A percentile compares a stretch with the other conserved stretches of the same genome.
Evolutionary conservation across 2,113 vertebrate species (phyloP).

Genomic region (Dolichotis patagonum): DNA sequence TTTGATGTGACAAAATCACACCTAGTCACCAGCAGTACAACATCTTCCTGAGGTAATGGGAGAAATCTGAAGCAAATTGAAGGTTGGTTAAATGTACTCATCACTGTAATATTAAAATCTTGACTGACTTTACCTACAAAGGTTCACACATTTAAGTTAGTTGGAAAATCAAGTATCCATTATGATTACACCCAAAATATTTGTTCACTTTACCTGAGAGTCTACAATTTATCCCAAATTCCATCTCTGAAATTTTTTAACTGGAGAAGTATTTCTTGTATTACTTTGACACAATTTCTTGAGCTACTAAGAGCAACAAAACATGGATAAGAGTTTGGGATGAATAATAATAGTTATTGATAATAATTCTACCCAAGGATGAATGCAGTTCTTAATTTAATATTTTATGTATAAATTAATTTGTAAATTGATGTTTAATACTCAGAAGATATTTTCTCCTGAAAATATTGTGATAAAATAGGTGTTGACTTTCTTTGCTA

Average conservation of each 20-base stretch:
- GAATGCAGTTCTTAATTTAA: neutral
- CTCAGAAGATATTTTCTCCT: slow-evolving; percentile 14
- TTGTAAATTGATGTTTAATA: slow-evolving; percentile 55
- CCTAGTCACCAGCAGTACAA: slow-evolving; percentile 85
- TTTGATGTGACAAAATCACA: slow-evolving; percentile 88
- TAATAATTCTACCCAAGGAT: neutral
- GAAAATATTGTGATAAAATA: neutral
- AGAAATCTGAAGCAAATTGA: slow-evolving; percentile 67
- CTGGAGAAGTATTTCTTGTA: neutral
- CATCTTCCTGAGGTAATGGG: slow-evolving; percentile 79
- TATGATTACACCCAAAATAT: slow-evolving; percentile 58
- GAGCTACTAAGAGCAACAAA: slow-evolving; percentile 12
- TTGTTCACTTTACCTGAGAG: slow-evolving; percentile 28
- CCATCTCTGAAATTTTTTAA: slow-evolving; percentile 50
- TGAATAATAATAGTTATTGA: neutral
- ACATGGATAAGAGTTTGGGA: neutral
- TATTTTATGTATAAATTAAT: slow-evolving; percentile 2
- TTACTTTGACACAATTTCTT: slow-evolving; percentile 34
- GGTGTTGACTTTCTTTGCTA: slow-evolving; percentile 3
- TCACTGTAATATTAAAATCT: slow-evolving; percentile 68
- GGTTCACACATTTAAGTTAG: slow-evolving; percentile 69
- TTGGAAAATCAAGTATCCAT: slow-evolving; percentile 71
- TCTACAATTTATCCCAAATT: slow-evolving; percentile 29
- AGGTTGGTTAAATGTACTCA: slow-evolving; percentile 65
- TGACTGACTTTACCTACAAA: slow-evolving; percentile 49